phyloP scores from a whole-genome alignment of 1,140 invertebrate genomes.

The Xylocopa sonorina region DNA sequence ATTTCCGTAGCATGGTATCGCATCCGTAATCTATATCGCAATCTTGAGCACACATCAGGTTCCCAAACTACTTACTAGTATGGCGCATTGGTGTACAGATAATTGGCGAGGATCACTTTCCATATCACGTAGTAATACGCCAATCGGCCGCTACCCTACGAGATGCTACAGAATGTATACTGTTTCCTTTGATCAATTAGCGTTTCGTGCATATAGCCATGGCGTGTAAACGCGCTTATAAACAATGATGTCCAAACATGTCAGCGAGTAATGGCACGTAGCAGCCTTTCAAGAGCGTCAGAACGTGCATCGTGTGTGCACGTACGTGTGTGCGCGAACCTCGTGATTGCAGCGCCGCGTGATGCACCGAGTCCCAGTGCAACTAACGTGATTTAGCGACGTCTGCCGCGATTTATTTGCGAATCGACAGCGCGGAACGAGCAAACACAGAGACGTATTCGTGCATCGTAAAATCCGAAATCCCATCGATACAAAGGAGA shows the following conservation, averaged over 20 bases:
- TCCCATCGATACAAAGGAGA: no score
- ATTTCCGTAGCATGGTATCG: no score
- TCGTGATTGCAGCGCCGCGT: background rate
- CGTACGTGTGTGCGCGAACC: slow-evolving; percentile 5
- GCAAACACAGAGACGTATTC: no score
- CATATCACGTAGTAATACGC: background rate
- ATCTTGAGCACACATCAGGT: background rate
- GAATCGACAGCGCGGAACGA: slow-evolving; percentile 9
- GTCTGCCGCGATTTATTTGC: slow-evolving; percentile 35
- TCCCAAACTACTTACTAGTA: background rate
- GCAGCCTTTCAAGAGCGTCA: slow-evolving; percentile 19
- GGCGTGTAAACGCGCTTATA: slow-evolving; percentile 24
- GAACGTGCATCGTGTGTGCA: slow-evolving; percentile 9
- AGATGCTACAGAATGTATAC: slow-evolving; percentile 6
- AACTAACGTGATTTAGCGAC: slow-evolving; percentile 35
- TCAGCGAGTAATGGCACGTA: slow-evolving; percentile 26
- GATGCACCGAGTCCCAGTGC: background rate
- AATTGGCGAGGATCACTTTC: background rate
- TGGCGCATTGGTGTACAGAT: background rate
- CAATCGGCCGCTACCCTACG: background rate
- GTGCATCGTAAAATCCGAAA: no score
- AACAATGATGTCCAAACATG: slow-evolving; percentile 39
- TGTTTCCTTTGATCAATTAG: slow-evolving; percentile 27
- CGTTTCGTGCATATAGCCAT: background rate
- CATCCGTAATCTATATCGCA: no score